Evolutionary conservation across 2,797 vertebrate genomes (phyloP).

Genomic region (Pogoniulus pusillus): DNA sequence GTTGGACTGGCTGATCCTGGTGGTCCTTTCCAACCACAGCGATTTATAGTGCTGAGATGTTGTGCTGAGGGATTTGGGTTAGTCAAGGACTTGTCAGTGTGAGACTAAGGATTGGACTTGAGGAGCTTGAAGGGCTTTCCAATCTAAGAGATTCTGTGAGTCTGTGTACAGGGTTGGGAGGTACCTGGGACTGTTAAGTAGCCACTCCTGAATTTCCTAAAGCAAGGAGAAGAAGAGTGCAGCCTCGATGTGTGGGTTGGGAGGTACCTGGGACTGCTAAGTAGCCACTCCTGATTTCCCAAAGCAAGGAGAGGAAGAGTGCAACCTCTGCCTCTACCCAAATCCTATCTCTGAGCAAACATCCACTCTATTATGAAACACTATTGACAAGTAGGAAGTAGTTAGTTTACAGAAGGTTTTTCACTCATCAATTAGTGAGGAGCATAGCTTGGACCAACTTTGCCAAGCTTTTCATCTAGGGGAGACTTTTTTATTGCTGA

Average conservation of each 20-base stretch:
- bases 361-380: fast-evolving
- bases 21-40: too few relatives aligned
- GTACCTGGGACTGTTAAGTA: background rate
- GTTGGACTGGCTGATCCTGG: too few relatives aligned
- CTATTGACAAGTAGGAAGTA: background rate
- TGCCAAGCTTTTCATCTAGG: background rate
- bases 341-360: background rate
- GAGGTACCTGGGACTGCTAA: background rate
- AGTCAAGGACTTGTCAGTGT: too few relatives aligned
- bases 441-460: background rate
- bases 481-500: background rate
- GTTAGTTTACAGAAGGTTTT: background rate
- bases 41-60: too few relatives aligned
- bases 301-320: background rate
- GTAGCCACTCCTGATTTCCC: background rate
- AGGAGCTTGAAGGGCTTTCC: too few relatives aligned
- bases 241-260: background rate
- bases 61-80: too few relatives aligned
- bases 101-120: too few relatives aligned
- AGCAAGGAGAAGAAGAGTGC: background rate
- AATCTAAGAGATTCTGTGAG: too few relatives aligned
- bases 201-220: background rate
- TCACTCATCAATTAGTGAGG: background rate
- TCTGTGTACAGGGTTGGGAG: background rate
- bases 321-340: background rate